Evolutionary conservation across 1,140 invertebrate genomes (phyloP).

Genomic region (Dendroctonus ponderosae): DNA sequence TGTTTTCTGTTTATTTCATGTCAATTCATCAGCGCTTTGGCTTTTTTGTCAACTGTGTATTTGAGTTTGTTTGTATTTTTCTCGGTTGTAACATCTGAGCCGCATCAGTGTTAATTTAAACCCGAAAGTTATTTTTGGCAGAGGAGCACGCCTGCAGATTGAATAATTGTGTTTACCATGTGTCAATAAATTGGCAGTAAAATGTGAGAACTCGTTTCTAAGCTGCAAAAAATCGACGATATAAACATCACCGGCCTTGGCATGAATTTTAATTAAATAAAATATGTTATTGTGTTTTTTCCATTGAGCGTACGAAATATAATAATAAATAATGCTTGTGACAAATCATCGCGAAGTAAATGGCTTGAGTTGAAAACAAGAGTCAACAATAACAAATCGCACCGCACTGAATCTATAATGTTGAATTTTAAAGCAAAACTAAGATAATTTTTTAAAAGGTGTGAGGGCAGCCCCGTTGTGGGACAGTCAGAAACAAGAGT

Average conservation of each 20-base stretch:
- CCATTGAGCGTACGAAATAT: not conserved
- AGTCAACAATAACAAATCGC: too few relatives aligned
- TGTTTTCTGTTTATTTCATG: too few relatives aligned
- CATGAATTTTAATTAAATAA: conserved; percentile 1
- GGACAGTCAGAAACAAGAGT: conserved; percentile 90
- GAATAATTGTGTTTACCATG: conserved; percentile 12
- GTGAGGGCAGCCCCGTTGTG: conserved; percentile 97
- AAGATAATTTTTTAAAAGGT: conserved; percentile 51
- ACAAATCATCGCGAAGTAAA: too few relatives aligned
- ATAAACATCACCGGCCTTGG: conserved; percentile 11
- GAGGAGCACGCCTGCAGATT: conserved; percentile 10
- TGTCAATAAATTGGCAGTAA: conserved; percentile 19
- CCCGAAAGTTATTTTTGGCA: conserved; percentile 20
- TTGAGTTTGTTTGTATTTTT: not conserved
- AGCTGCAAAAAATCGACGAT: not conserved
- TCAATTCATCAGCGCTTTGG: too few relatives aligned
- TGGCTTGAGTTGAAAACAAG: too few relatives aligned
- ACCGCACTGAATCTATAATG: too few relatives aligned
- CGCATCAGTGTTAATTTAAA: conserved; percentile 8
- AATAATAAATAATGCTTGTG: too few relatives aligned
- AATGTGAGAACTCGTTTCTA: not conserved
- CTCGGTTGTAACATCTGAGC: not conserved
- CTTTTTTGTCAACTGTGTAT: too few relatives aligned
- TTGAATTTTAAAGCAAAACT: not conserved
- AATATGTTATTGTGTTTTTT: not conserved